Evolutionary conservation across 2,888 invertebrate genomes (phyloP), one percentile per base, ranked within the genome.

Genomic region (Acanthoscelides obtectus): DNA sequence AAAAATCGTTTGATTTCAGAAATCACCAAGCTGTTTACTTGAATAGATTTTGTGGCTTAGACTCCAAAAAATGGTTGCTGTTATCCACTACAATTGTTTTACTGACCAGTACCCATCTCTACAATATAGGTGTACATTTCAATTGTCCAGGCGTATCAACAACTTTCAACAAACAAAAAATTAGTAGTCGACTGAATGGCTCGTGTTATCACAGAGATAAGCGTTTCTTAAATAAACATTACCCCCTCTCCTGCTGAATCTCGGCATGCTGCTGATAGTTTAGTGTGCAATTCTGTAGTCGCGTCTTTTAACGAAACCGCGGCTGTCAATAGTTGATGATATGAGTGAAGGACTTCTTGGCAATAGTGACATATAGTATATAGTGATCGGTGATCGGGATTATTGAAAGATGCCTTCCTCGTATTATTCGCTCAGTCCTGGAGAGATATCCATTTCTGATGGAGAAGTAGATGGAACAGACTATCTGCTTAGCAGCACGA

Each of bases 381-480:
- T 45, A 45, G 45, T 45, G 45, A 45, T 45, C 45, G 45, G 17
- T 25, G 25, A 25, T 25, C 6, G 3, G 3, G 12, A 45, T 19
- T 1, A 45, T 67, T 22, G 70, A 22, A 69, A 72, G 68, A 80
- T 80, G 79, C 81, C 83, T 27, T 79, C 81, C n/a, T 81, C 82
- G 21, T 82, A 79, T 71, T 82, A 81, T 75, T 82, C 83, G 4
- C 76, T 81, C 17, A 83, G 83, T 78, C 82, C 83, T 4, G 82
- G 82, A 22, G 83, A 80, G 75, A 80, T 83, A 66, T 83, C 83
- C 1, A 78, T 81, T 65, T 82, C 81, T 2, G 82, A 83, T 85
- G 86, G 88, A 76, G 90, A 90, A 84, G 84, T 90, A 81, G 90
- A 90, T 83, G 89, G 89, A 78, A 88, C 89, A 4, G 90, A 90